These are phyloP conservation scores for Parthenolecanium corni DNA, from an alignment of 2,888 invertebrate genomes.

Conservation along the genomic window DNA sequence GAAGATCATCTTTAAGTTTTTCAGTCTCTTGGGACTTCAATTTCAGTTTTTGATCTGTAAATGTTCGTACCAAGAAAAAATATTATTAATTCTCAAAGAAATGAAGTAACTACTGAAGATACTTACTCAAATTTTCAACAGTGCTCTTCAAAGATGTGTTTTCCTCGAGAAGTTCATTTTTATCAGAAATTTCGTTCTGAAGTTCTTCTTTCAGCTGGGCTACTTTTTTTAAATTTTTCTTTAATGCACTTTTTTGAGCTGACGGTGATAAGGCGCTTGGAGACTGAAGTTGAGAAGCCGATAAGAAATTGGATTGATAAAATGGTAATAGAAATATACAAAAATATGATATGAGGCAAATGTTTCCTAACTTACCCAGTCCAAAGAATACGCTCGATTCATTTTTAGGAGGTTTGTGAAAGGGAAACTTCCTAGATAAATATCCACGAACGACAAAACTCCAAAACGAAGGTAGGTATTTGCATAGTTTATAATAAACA, in stretches of 20 bases:
- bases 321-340: not conserved
- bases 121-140: constrained; percentile 10
- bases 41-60: constrained; percentile 1
- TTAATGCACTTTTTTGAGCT: not conserved
- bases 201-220: not conserved
- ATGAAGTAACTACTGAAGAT: not conserved
- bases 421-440: too few relatives aligned
- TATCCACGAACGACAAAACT: too few relatives aligned
- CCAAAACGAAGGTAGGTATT: too few relatives aligned
- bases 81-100: not conserved
- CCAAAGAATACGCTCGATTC: not conserved
- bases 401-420: not conserved
- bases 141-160: not conserved
- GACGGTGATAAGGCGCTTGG: not conserved
- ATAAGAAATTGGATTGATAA: not conserved
- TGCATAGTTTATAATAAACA: too few relatives aligned
- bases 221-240: constrained; percentile 7
- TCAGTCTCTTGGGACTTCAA: not conserved
- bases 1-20: constrained; percentile 2
- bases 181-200: constrained; percentile 5
- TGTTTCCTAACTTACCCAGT: not conserved
- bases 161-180: constrained; percentile 9
- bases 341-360: not conserved
- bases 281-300: not conserved
- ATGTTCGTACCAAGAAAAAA: too few relatives aligned